These are phyloP conservation scores for Eulemur macaco DNA, from an alignment of 2,113 vertebrate species.

Conservation along the genomic window DNA sequence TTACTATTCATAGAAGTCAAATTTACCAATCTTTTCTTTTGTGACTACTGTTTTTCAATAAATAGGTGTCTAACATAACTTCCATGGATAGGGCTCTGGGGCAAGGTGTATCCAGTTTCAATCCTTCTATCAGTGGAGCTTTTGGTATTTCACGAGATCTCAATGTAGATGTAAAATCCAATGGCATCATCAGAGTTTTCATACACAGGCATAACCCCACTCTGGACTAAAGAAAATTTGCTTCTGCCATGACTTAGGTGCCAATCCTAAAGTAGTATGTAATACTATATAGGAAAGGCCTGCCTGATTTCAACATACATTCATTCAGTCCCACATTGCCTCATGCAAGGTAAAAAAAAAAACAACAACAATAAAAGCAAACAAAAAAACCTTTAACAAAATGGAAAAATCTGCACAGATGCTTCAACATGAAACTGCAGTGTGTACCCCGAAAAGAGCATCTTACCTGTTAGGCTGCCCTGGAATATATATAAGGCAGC, in stretches of 20 bases:
- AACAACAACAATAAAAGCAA: neutral
- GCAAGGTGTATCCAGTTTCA: neutral
- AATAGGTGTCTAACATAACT: neutral
- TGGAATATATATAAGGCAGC: neutral
- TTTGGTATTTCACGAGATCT: neutral
- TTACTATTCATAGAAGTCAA: neutral
- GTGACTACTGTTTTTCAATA: neutral
- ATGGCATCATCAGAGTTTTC: neutral
- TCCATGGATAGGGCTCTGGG: neutral
- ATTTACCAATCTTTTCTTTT: neutral
- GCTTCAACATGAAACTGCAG: neutral
- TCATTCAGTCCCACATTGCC: neutral
- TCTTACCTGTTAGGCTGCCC: constrained; percentile 5
- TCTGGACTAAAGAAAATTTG: neutral
- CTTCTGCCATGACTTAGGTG: neutral
- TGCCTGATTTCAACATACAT: neutral
- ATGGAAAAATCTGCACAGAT: neutral
- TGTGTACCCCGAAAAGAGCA: neutral
- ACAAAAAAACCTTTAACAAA: neutral
- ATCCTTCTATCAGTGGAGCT: neutral
- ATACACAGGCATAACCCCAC: neutral
- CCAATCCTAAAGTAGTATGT: neutral
- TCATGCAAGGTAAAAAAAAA: neutral
- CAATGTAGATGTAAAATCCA: neutral
- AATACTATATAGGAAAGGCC: neutral